Percentiles rank a stretch among this genome's conserved stretches.
Evolutionary conservation across 2,888 invertebrate genomes (phyloP).

Genomic region (Drosophila eohydei): DNA sequence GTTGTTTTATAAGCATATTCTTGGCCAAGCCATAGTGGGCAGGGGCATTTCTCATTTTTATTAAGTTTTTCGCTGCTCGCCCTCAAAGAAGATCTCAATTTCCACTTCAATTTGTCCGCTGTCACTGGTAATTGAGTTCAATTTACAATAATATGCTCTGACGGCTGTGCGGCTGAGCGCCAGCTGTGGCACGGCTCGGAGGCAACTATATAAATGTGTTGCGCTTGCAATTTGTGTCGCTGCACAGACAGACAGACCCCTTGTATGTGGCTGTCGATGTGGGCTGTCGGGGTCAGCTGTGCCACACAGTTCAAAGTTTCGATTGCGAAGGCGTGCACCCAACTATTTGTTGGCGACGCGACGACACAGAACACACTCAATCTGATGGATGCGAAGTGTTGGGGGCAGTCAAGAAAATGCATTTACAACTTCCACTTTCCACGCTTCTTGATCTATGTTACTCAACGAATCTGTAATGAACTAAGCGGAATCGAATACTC

Average conservation of each 20-base stretch:
- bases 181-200: conserved; percentile 43
- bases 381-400: conserved; percentile 38
- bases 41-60: conserved; percentile 23
- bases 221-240: conserved; percentile 73
- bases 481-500: neutral
- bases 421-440: conserved; percentile 4
- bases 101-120: conserved; percentile 85
- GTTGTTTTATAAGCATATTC: conserved; percentile 18
- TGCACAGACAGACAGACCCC: conserved; percentile 30
- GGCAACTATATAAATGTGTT: conserved; percentile 72
- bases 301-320: conserved; percentile 59
- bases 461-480: neutral
- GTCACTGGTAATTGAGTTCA: conserved; percentile 84
- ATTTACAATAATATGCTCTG: conserved; percentile 82
- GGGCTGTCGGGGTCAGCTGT: conserved; percentile 54
- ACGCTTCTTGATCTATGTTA: too few relatives aligned
- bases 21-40: conserved; percentile 23
- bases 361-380: conserved; percentile 19
- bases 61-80: conserved; percentile 30
- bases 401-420: conserved; percentile 23
- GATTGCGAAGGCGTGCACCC: conserved; percentile 62
- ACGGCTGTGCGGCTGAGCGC: conserved; percentile 76
- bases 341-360: conserved; percentile 1
- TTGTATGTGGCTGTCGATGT: conserved; percentile 17
- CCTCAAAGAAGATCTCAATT: conserved; percentile 82